Base-by-base conservation (phyloP, 2,113 vertebrate genomes). In the Antechinus stuartii region DNA sequence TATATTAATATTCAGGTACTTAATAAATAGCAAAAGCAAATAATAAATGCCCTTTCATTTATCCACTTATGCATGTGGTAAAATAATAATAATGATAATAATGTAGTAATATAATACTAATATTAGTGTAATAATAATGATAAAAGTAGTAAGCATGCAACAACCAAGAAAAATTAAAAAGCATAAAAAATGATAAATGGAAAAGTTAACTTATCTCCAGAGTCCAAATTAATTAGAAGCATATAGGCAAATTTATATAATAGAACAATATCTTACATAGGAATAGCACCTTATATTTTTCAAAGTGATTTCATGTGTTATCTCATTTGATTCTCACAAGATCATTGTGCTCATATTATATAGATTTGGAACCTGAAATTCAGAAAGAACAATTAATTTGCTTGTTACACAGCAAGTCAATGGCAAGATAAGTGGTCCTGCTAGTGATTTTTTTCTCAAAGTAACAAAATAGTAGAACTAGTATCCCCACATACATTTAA, bases 251-350 rank as follows among this genome's bases (percentile, higher is more conserved):
- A 42, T 84, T 84, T 22, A 84, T 23, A 84, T 22, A 19, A 42
- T 23, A 84, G 35, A 84, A 84, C n/a, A 84, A 35, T 27, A 27
- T 42, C 8, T 11, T 56, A 50, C 25, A 91, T 90, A 90, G 54
- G 49, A 92, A 94, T 12, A 22, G 27, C 46, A 91, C 68, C 84
- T 95, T 19, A 92, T 84, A 76, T 23, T 95, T 92, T 52, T 91
- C 50, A 93, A 90, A 96, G 76, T 84, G 47, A 42, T 84, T 53
- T 22, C 54, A 53, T 26, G 23, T 42, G 3, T 3, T 53, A 27
- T 54, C 93, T 35, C 84, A 27, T 54, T 53, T 94, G 23, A n/a
- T 96, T 89, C 53, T 90, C 47, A 27, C 23, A 54, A 92, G 56
- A 95, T 93, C 30, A 53, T 91, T 46, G 24, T 50, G 35, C 89